phyloP scores from a whole-genome alignment of 2,113 vertebrate genomes.

The Bostrychus sinensis region DNA sequence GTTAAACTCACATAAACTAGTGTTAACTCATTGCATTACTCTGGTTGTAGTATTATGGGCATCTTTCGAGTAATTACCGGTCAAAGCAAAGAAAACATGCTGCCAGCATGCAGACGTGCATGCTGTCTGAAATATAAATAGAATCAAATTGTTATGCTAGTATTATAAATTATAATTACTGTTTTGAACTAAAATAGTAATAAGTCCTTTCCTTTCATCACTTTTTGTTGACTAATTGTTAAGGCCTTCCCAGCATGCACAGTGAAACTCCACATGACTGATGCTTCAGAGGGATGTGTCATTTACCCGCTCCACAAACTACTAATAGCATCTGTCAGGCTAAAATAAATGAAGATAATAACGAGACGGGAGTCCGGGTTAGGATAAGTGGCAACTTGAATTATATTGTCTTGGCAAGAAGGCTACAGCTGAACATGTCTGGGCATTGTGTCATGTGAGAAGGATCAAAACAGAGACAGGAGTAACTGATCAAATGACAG shows the following conservation, averaged over 20 bases:
- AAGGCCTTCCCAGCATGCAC: constrained; percentile 14
- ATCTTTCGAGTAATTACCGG: too few relatives aligned
- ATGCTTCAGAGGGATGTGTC: constrained; percentile 32
- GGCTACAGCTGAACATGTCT: constrained; percentile 52
- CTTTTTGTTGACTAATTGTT: constrained; percentile 1
- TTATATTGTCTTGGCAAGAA: constrained; percentile 45
- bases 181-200: too few relatives aligned
- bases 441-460: constrained; percentile 42
- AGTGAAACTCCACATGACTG: constrained; percentile 56
- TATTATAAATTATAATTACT: too few relatives aligned
- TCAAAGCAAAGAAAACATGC: too few relatives aligned
- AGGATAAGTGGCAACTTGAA: constrained; percentile 54
- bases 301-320: constrained; percentile 28
- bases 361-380: constrained; percentile 20
- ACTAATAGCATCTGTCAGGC: constrained; percentile 46
- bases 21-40: too few relatives aligned
- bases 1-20: too few relatives aligned
- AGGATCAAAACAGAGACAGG: constrained; percentile 14
- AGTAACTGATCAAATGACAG: constrained; percentile 50
- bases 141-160: too few relatives aligned
- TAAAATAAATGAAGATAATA: constrained; percentile 57
- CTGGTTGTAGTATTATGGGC: too few relatives aligned
- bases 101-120: too few relatives aligned
- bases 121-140: too few relatives aligned
- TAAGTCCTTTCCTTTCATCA: constrained; percentile 14